A percentile compares a stretch with the other conserved stretches of the same genome.
phyloP scores from a whole-genome alignment of 2,113 vertebrate genomes.

The Phrynosoma platyrhinos region DNA sequence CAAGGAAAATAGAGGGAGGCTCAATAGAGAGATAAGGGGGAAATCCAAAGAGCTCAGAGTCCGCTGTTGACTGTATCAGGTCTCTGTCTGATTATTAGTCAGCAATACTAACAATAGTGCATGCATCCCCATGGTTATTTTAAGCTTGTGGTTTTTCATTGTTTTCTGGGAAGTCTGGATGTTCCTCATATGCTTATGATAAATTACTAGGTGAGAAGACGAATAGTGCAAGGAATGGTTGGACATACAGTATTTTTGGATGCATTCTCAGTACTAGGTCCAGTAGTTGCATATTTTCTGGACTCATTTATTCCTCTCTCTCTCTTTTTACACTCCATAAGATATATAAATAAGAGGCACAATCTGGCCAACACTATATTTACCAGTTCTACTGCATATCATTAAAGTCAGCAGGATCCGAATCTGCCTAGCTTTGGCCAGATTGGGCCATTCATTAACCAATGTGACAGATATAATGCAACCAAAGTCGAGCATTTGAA shows the following conservation, averaged over 20 bases:
- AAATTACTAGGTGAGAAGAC: neutral
- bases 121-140: neutral
- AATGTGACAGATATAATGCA: neutral
- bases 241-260: too few species aligned
- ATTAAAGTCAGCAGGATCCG: too few species aligned
- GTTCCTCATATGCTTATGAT: neutral
- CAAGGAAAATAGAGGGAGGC: neutral
- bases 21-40: neutral
- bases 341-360: too few species aligned
- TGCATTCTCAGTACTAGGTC: too few species aligned
- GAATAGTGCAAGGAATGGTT: too few species aligned
- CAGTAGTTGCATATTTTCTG: too few species aligned
- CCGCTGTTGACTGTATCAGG: neutral
- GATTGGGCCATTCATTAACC: neutral
- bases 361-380: too few species aligned
- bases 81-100: neutral
- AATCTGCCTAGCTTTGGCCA: too few species aligned
- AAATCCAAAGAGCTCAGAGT: neutral
- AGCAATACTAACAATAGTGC: neutral
- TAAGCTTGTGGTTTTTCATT: neutral
- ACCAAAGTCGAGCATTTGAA: neutral
- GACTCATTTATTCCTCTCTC: too few species aligned
- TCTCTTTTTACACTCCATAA: too few species aligned
- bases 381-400: too few species aligned
- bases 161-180: neutral